phyloP scores from a whole-genome alignment of 92 coral and sea anemone species.

The Heliopora coerulea region DNA sequence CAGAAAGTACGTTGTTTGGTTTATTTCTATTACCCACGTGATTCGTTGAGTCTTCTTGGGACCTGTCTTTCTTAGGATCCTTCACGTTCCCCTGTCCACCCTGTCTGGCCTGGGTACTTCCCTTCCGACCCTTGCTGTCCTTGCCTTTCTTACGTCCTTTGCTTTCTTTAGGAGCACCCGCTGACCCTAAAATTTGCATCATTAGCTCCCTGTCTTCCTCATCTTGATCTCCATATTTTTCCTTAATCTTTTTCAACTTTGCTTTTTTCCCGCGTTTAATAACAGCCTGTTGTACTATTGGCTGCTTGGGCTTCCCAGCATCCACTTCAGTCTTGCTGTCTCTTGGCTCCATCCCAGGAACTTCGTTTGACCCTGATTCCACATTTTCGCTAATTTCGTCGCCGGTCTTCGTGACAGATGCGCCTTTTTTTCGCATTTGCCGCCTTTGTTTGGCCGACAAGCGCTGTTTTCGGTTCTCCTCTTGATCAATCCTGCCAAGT shows the following conservation, averaged over 20 bases:
- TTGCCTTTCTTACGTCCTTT: slow-evolving; percentile 55
- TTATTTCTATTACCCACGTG: background rate
- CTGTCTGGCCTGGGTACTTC: slow-evolving; percentile 23
- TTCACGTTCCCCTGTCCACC: slow-evolving; percentile 5
- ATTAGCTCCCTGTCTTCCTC: slow-evolving; percentile 89
- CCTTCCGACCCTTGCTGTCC: slow-evolving; percentile 37
- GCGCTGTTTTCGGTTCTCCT: slow-evolving; percentile 58
- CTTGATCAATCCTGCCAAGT: slow-evolving; percentile 46
- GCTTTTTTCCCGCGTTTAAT: slow-evolving; percentile 47
- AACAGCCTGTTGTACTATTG: slow-evolving; percentile 37
- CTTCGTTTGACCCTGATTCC: background rate
- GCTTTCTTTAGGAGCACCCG: slow-evolving; percentile 89
- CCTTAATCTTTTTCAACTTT: slow-evolving; percentile 90
- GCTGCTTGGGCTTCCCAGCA: slow-evolving; percentile 43
- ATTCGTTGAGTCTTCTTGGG: background rate
- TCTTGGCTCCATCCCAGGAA: slow-evolving; percentile 10
- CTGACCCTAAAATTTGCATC: slow-evolving; percentile 97
- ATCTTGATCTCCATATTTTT: slow-evolving; percentile 98
- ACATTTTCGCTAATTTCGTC: slow-evolving; percentile 11
- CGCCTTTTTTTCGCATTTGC: slow-evolving; percentile 40
- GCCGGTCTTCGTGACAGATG: background rate
- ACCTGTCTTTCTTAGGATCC: slow-evolving; percentile 1
- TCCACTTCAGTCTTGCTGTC: slow-evolving; percentile 23
- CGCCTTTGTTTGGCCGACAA: slow-evolving; percentile 71
- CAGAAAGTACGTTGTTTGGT: background rate